Conservation (phyloP, 2,888 invertebrate species). For the Oscheius onirici region DNA sequence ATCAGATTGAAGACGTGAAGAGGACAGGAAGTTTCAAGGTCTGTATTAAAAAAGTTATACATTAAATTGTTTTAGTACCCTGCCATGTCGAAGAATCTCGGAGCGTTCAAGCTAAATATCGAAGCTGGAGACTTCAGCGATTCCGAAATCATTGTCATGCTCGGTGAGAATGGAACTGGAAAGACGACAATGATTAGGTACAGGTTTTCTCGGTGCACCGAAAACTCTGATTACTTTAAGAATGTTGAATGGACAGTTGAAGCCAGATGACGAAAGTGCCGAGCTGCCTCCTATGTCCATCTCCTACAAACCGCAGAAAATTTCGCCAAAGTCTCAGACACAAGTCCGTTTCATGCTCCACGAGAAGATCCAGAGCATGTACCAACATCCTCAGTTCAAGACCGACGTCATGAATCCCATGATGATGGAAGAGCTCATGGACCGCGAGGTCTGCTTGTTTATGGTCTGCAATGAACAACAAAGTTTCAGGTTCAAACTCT, state of each 20-base stretch:
- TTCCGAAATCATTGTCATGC: constrained; percentile 95
- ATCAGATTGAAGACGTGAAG: constrained; percentile 90
- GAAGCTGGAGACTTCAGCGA: constrained; percentile 94
- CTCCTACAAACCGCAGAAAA: constrained; percentile 99
- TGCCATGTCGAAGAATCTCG: constrained; percentile 81
- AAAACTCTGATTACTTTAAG: constrained; percentile 71
- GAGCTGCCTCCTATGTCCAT: constrained; percentile 88
- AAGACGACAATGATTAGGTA: constrained; percentile 92
- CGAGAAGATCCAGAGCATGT: constrained; percentile 96
- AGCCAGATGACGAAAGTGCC: constrained; percentile 79
- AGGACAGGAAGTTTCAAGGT: constrained; percentile 49
- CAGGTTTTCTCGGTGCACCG: not conserved
- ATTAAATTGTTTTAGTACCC: constrained; percentile 80
- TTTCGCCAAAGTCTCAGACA: constrained; percentile 94
- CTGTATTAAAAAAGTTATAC: not conserved
- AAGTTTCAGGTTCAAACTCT: constrained; percentile 82
- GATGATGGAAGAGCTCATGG: constrained; percentile 66
- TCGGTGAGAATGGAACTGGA: constrained; percentile 96
- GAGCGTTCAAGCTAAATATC: constrained; percentile 82
- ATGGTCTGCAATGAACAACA: not conserved
- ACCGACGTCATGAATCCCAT: constrained; percentile 93
- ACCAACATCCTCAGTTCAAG: constrained; percentile 94
- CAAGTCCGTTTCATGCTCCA: constrained; percentile 87
- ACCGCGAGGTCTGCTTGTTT: constrained; percentile 52
- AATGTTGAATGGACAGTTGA: constrained; percentile 94